A percentile compares a stretch with the other conserved stretches of the same genome.
Evolutionary conservation across 1,140 invertebrate genomes (phyloP).

Genomic region (Ips typographus): DNA sequence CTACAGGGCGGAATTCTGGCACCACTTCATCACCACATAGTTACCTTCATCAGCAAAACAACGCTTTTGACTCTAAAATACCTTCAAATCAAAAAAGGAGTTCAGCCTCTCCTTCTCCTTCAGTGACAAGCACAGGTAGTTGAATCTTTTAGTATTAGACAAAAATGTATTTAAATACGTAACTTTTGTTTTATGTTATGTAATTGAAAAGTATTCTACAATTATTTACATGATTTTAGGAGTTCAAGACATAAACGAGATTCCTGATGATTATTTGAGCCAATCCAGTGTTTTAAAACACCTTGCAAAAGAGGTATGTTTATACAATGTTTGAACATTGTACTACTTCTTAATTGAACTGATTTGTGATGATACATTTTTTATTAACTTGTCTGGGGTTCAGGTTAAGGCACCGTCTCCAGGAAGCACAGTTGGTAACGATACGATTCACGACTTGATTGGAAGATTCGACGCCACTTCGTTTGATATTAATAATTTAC

Average conservation of each 20-base stretch:
- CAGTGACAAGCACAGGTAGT: conserved; percentile 40
- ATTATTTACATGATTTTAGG: conserved; percentile 35
- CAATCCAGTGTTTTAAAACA: conserved; percentile 85
- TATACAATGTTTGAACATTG: not conserved
- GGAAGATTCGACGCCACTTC: conserved; percentile 37
- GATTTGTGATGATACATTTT: not conserved
- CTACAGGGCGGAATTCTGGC: conserved; percentile 47
- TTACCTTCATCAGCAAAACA: conserved; percentile 41
- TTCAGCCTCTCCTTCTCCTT: conserved; percentile 47
- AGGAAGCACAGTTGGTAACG: conserved; percentile 34
- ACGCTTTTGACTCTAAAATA: conserved; percentile 44
- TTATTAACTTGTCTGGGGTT: conserved; percentile 2
- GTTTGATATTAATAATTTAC: conserved; percentile 42
- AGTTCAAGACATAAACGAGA: conserved; percentile 78
- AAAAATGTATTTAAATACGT: not conserved
- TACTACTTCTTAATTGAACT: conserved; percentile 7
- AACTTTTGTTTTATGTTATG: no score
- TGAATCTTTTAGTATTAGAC: not conserved
- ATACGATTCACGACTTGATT: conserved; percentile 35
- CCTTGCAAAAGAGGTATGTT: conserved; percentile 70
- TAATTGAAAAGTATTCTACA: no score
- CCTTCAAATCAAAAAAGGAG: conserved; percentile 44
- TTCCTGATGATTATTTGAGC: conserved; percentile 81
- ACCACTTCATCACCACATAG: conserved; percentile 38
- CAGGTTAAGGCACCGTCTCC: conserved; percentile 59